A percentile compares a stretch with the other conserved stretches of the same genome.
Evolutionary conservation across 2,797 vertebrate species (phyloP).

Genomic region (Phrynocephalus vlangalii): DNA sequence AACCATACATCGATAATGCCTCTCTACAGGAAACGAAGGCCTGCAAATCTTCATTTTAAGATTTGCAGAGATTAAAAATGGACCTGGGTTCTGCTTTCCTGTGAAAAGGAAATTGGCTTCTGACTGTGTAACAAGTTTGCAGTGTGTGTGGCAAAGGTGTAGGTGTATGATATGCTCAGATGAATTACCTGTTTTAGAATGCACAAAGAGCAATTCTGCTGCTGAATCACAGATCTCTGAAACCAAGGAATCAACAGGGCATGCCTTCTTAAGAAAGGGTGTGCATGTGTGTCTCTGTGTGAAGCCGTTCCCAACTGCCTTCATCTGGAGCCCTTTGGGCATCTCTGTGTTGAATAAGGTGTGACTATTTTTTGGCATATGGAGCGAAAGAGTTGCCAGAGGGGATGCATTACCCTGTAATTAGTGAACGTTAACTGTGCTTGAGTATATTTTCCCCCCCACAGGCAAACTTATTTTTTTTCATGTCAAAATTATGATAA

Average conservation of each 20-base stretch:
- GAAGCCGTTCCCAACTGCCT: conserved; percentile 15
- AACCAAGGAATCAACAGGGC: background rate
- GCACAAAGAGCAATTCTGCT: conserved; percentile 54
- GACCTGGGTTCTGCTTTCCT: background rate
- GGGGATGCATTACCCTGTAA: conserved; percentile 57
- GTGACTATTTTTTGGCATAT: conserved; percentile 55
- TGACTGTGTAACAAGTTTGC: background rate
- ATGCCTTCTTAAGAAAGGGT: background rate
- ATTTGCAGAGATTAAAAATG: conserved; percentile 2
- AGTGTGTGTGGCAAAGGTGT: conserved; percentile 34
- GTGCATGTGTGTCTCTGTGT: background rate
- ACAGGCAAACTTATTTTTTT: conserved; percentile 47
- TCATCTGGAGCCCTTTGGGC: background rate
- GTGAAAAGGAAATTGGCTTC: background rate
- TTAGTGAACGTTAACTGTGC: conserved; percentile 46
- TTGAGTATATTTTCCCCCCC: conserved; percentile 26
- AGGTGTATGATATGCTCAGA: conserved; percentile 28
- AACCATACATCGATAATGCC: background rate
- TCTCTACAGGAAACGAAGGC: background rate
- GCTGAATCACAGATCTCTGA: conserved; percentile 12
- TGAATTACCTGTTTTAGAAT: conserved; percentile 27
- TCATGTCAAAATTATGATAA: conserved; percentile 24
- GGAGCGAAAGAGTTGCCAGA: conserved; percentile 27
- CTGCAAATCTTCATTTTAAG: background rate
- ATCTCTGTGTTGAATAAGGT: conserved; percentile 43